Conservation (phyloP, 1,140 invertebrate species). For the Drosophila pectinifera region DNA sequence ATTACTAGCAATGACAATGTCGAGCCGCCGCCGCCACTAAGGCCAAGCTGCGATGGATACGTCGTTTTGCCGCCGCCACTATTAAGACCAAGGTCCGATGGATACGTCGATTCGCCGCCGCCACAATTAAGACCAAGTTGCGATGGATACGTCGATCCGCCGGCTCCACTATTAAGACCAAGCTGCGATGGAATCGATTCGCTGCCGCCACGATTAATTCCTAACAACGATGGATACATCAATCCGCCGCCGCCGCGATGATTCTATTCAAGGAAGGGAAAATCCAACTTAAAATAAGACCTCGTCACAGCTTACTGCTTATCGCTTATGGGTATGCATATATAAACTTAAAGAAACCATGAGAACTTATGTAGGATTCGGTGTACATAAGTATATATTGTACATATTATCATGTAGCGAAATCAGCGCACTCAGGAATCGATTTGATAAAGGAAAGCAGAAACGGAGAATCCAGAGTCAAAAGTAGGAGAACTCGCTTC, state of each 20-base stretch:
- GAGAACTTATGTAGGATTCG: not conserved
- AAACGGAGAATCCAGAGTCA: too few species aligned
- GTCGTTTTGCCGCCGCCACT: not conserved
- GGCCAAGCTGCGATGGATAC: not conserved
- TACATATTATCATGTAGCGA: not conserved
- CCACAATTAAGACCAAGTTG: too few species aligned
- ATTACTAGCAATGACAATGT: not conserved
- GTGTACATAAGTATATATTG: not conserved
- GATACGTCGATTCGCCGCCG: slow-evolving; percentile 3
- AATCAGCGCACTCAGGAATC: not conserved
- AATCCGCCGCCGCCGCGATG: not conserved
- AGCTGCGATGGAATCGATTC: not conserved
- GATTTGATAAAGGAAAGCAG: too few species aligned
- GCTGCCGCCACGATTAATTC: not conserved
- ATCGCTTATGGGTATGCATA: not conserved
- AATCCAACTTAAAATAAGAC: not conserved
- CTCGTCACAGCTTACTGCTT: not conserved
- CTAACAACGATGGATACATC: too few species aligned
- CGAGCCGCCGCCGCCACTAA: too few species aligned
- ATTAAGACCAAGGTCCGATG: not conserved
- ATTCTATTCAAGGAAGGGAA: not conserved
- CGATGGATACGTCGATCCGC: not conserved
- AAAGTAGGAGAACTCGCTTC: too few species aligned
- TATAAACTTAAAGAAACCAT: not conserved
- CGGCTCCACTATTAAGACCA: not conserved